Evolutionary conservation across 1,140 invertebrate species (phyloP), one percentile per base, ranked within the genome.

Genomic region (Dolichoris vasculosae): DNA sequence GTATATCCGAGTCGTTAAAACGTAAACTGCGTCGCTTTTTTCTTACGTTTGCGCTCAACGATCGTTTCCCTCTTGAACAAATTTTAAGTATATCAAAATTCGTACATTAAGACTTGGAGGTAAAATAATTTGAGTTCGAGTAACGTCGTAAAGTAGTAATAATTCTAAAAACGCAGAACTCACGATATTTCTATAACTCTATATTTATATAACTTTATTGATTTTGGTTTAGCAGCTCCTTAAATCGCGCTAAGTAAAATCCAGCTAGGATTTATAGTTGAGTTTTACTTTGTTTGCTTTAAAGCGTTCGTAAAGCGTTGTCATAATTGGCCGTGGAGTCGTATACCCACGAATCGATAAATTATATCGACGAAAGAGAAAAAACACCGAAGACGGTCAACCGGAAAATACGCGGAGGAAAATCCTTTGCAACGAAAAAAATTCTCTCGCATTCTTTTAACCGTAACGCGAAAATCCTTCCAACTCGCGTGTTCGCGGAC

Each of bases 91-190:
- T n/a, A n/a, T n/a, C n/a, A n/a, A n/a, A n/a, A n/a, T n/a, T n/a
- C n/a, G n/a, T n/a, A n/a, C n/a, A n/a, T n/a, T n/a, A n/a, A n/a
- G n/a, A n/a, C n/a, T n/a, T n/a, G 7, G 40, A 11, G 43, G 43
- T 73, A 26, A 73, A 73, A 38, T 43, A 43, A 43, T 73, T 43
- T 40, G n/a, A 73, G n/a, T 43, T 73, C n/a, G n/a, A 43, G 38
- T 20, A 30, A 73, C 69, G 38, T 43, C 23, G 69, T 40, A 38
- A n/a, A n/a, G n/a, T n/a, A n/a, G n/a, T n/a, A n/a, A n/a, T n/a
- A 43, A 30, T 30, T 64, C 63, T 64, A 26, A 8, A 26, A 30
- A 17, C 4, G 63, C 30, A 64, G 30, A 32, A 32, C 63, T 64
- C 32, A 30, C 8, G 26, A 64, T 30, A 64, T 64, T 32, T 64